Conservation (phyloP, 2,888 invertebrate genomes). For the Euzophera pinguis region DNA sequence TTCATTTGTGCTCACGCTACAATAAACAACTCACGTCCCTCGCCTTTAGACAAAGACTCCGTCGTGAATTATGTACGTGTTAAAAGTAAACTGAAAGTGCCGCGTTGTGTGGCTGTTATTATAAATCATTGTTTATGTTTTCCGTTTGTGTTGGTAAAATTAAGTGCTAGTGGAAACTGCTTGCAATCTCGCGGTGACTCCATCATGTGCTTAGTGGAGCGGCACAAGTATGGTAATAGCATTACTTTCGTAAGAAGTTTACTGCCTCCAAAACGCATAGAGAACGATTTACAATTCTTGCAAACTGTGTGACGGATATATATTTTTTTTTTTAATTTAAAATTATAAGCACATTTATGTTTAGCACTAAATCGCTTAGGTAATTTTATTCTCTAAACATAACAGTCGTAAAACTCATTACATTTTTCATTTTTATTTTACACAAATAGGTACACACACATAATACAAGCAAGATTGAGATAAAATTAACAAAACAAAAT, state of each 20-base stretch:
- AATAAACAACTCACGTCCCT: conserved; percentile 79
- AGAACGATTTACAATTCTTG: background rate
- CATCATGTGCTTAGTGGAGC: conserved; percentile 46
- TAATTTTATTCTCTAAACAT: too few relatives aligned
- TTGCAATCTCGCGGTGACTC: conserved; percentile 58
- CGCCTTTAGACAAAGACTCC: conserved; percentile 78
- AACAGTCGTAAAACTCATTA: too few relatives aligned
- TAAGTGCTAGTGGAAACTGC: conserved; percentile 71
- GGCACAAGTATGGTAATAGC: conserved; percentile 18
- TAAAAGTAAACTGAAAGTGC: conserved; percentile 80
- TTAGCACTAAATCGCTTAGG: too few relatives aligned
- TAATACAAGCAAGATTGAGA: too few relatives aligned
- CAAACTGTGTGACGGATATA: too few relatives aligned
- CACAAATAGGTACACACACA: too few relatives aligned
- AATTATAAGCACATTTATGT: background rate
- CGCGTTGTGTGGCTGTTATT: conserved; percentile 76
- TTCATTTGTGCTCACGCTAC: conserved; percentile 77
- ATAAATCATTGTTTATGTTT: conserved; percentile 81
- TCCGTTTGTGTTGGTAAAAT: conserved; percentile 76
- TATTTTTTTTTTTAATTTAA: too few relatives aligned
- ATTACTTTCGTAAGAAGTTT: background rate
- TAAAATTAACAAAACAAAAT: too few relatives aligned
- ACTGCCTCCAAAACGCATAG: background rate
- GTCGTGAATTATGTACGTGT: conserved; percentile 79
- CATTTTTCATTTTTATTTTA: too few relatives aligned